Evolutionary conservation across 30 jellyfish, hydroid and myxozoan species (phyloP).

Genomic region (Turritopsis dohrnii): DNA sequence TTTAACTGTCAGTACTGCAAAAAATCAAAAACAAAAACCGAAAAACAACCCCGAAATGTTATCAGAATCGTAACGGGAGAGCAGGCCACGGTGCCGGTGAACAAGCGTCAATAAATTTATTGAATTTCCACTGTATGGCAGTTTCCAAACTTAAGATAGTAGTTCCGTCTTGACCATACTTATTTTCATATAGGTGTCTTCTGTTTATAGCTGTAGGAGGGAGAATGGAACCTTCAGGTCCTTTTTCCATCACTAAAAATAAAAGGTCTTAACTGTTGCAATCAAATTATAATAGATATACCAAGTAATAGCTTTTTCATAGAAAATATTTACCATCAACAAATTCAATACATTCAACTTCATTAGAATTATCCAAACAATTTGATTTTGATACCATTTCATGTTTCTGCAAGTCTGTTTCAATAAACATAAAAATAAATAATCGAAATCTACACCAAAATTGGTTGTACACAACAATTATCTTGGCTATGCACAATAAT

Average conservation of each 20-base stretch:
- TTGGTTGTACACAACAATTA: too few relatives aligned
- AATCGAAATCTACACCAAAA: too few relatives aligned
- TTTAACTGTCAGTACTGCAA: too few relatives aligned
- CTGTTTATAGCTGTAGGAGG: conserved; percentile 37
- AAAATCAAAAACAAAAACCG: too few relatives aligned
- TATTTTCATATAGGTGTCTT: conserved; percentile 15
- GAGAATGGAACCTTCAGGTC: conserved; percentile 28
- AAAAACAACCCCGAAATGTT: too few relatives aligned
- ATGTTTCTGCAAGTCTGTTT: background rate
- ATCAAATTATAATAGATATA: too few relatives aligned
- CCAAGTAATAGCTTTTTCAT: background rate
- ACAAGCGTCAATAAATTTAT: conserved; percentile 12
- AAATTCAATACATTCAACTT: conserved; percentile 12
- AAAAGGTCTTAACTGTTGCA: background rate
- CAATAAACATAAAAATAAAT: too few relatives aligned
- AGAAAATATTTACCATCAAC: conserved; percentile 22
- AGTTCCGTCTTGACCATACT: conserved; percentile 28
- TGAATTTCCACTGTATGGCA: conserved; percentile 35
- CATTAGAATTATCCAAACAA: background rate
- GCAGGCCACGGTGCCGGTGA: conserved; percentile 37
- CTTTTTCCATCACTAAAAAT: conserved; percentile 24
- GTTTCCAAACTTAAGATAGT: conserved; percentile 25
- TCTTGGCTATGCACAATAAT: too few relatives aligned
- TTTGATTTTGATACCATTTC: background rate
- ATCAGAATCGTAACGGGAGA: conserved; percentile 11